phyloP scores from a whole-genome alignment of 2,888 invertebrate genomes.

The Hydroisotoma schaefferi region DNA sequence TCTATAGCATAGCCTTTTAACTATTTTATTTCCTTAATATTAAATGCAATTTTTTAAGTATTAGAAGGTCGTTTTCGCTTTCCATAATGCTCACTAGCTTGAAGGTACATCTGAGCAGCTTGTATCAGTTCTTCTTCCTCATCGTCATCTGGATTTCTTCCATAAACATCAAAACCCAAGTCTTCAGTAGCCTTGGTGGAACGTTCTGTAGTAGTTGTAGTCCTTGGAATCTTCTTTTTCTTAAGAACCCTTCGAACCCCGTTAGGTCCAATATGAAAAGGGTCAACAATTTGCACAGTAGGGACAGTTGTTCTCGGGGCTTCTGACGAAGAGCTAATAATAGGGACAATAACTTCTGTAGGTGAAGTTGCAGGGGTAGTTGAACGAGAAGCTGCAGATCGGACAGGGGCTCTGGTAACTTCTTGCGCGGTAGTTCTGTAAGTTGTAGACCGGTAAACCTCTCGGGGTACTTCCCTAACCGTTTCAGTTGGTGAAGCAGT shows the following conservation, averaged over 20 bases:
- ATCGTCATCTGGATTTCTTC: conserved; percentile 12
- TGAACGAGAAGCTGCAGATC: neutral
- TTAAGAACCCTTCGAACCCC: too few relatives aligned
- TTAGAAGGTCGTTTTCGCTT: neutral
- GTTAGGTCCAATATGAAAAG: too few relatives aligned
- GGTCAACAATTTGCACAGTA: neutral
- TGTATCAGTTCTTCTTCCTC: conserved; percentile 13
- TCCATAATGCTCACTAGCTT: conserved; percentile 12
- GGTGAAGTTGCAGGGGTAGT: neutral
- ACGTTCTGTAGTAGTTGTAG: neutral
- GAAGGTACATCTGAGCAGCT: conserved; percentile 5
- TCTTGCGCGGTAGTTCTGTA: neutral
- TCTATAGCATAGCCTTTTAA: too few relatives aligned
- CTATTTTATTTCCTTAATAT: too few relatives aligned
- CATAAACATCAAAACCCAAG: conserved; percentile 12
- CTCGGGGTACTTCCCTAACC: neutral
- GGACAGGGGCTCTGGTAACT: conserved; percentile 2
- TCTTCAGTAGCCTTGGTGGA: neutral
- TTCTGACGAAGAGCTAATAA: neutral
- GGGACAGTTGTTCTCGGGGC: neutral
- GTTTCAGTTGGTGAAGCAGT: neutral
- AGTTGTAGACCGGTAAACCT: neutral
- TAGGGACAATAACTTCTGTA: neutral
- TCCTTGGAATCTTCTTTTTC: neutral
- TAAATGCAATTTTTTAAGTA: too few relatives aligned